Percentiles rank a stretch among this genome's conserved stretches.
Evolutionary conservation across 2,888 invertebrate species (phyloP).

Genomic region (Euplagia quadripunctaria): DNA sequence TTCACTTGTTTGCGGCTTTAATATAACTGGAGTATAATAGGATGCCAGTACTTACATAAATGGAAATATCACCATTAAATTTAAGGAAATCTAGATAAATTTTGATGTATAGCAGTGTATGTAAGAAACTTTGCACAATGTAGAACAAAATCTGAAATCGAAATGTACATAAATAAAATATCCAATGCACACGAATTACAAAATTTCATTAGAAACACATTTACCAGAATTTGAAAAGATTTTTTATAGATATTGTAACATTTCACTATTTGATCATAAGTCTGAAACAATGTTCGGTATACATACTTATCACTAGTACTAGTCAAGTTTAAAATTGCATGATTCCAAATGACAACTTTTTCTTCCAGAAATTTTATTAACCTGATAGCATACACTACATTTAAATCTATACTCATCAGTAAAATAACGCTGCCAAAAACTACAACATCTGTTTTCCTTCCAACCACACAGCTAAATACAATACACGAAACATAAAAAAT

Average conservation of each 20-base stretch:
- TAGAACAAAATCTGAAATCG: constrained; percentile 6
- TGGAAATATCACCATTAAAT: neutral
- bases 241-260: constrained; percentile 1
- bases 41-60: neutral
- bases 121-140: neutral
- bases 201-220: neutral
- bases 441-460: neutral
- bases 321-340: neutral
- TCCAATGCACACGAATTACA: no score
- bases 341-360: constrained; percentile 22
- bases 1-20: no score
- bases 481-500: neutral
- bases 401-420: constrained; percentile 10
- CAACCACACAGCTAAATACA: neutral
- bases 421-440: neutral
- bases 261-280: constrained; percentile 3
- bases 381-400: constrained; percentile 19
- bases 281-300: neutral
- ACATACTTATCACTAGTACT: neutral
- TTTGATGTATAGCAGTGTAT: neutral
- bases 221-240: neutral
- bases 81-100: neutral
- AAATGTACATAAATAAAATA: no score
- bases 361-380: constrained; percentile 19
- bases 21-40: no score